These are phyloP conservation scores for Lepeophtheirus nordmannii DNA, from an alignment of 2,888 invertebrate species.

Conservation along the genomic window DNA sequence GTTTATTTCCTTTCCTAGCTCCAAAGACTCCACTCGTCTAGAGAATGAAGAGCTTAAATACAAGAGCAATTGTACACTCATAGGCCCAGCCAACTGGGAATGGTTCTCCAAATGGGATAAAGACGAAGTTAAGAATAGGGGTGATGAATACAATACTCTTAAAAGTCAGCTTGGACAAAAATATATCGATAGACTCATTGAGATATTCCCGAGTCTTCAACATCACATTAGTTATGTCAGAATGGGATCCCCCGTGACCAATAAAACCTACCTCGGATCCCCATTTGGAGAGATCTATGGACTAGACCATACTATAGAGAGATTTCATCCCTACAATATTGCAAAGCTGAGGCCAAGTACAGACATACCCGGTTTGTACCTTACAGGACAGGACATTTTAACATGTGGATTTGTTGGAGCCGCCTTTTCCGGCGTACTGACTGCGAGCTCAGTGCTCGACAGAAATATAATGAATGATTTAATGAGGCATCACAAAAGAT, in stretches of 20 bases:
- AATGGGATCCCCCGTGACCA: constrained; percentile 28
- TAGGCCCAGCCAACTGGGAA: constrained; percentile 32
- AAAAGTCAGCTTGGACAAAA: constrained; percentile 31
- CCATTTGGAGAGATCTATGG: constrained; percentile 28
- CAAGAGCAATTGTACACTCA: constrained; percentile 32
- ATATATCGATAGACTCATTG: constrained; percentile 31
- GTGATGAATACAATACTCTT: constrained; percentile 32
- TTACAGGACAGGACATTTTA: constrained; percentile 34
- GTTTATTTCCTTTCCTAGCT: constrained; percentile 35
- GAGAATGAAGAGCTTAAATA: constrained; percentile 29
- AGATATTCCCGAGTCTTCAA: constrained; percentile 32
- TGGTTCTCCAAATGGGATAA: constrained; percentile 34
- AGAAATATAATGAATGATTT: constrained; percentile 32
- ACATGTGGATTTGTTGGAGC: constrained; percentile 33
- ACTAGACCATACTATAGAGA: constrained; percentile 27
- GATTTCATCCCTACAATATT: constrained; percentile 29
- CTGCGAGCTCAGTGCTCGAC: constrained; percentile 31
- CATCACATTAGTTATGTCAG: constrained; percentile 28
- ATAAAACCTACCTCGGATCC: constrained; percentile 27
- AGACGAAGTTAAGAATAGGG: constrained; percentile 32
- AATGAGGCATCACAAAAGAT: background rate
- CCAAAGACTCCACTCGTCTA: constrained; percentile 34
- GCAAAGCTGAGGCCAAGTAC: constrained; percentile 32
- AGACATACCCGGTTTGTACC: constrained; percentile 33
- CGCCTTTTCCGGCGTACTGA: constrained; percentile 31